Evolutionary conservation across 2,797 vertebrate species (phyloP).

Genomic region (Eidolon dupreanum): DNA sequence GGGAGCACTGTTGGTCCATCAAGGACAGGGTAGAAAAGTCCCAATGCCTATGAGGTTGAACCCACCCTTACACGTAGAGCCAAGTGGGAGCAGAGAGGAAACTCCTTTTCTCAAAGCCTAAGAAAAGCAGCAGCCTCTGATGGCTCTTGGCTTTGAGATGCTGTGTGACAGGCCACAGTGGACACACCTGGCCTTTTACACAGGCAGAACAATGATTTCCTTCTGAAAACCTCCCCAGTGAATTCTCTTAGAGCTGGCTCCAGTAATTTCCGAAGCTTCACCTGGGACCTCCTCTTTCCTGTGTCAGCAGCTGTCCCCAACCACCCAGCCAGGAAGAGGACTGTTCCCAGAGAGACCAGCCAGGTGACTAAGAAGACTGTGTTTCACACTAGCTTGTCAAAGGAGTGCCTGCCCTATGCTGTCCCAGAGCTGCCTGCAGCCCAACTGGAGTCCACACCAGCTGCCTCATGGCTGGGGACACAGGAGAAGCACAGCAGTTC

Average conservation of each 20-base stretch:
- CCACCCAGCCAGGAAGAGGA: background rate
- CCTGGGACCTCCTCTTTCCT: constrained; percentile 17
- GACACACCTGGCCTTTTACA: background rate
- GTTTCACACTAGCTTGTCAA: background rate
- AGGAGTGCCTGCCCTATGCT: background rate
- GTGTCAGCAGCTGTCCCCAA: background rate
- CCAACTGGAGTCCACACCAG: background rate
- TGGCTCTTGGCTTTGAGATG: background rate
- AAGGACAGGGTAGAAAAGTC: background rate
- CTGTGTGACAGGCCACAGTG: background rate
- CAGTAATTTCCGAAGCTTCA: background rate
- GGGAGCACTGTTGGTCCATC: background rate
- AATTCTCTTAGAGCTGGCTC: background rate
- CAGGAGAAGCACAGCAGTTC: background rate
- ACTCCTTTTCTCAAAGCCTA: background rate
- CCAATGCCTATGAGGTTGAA: background rate
- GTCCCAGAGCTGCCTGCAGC: constrained; percentile 50
- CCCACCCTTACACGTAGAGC: background rate
- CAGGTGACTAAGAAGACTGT: background rate
- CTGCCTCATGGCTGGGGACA: background rate
- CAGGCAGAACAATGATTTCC: background rate
- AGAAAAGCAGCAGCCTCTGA: background rate
- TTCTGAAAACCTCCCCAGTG: background rate
- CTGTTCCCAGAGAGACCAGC: background rate
- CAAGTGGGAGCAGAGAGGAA: background rate